Evolutionary conservation across 2,113 vertebrate species (phyloP).

Genomic region (Lepus europaeus): DNA sequence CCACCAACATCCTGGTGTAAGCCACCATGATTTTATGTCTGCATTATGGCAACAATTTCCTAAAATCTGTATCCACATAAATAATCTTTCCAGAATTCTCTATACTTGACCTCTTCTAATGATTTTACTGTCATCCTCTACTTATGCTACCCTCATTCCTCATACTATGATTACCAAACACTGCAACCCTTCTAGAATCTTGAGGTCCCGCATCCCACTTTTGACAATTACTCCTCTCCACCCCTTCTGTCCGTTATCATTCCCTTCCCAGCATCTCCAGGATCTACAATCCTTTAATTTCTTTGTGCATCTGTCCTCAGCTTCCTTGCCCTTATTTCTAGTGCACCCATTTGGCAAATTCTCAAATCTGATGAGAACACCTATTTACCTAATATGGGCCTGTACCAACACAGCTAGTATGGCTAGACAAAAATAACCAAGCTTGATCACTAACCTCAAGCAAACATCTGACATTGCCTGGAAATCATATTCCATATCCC

Average conservation of each 20-base stretch:
- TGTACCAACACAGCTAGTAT: not conserved
- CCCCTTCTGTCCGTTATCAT: not conserved
- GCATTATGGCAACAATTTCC: not conserved
- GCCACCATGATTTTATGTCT: not conserved
- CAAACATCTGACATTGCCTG: not conserved
- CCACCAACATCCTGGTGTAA: not conserved
- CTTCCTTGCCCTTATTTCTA: not conserved
- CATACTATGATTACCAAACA: not conserved
- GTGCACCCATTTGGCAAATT: not conserved
- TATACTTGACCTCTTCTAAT: not conserved
- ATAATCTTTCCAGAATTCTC: not conserved
- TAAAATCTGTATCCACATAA: not conserved
- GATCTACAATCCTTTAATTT: not conserved
- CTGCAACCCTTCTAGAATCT: not conserved
- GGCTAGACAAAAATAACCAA: conserved; percentile 4
- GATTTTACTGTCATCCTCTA: not conserved
- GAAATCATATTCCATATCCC: not conserved
- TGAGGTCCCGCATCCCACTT: not conserved
- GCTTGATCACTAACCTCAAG: not conserved
- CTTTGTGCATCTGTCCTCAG: not conserved
- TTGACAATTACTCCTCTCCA: not conserved
- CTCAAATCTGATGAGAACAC: conserved; percentile 20
- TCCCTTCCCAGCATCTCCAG: not conserved
- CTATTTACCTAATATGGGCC: not conserved
- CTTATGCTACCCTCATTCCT: not conserved